phyloP scores from a whole-genome alignment of 1,140 invertebrate genomes.

The Drusus annulatus region DNA sequence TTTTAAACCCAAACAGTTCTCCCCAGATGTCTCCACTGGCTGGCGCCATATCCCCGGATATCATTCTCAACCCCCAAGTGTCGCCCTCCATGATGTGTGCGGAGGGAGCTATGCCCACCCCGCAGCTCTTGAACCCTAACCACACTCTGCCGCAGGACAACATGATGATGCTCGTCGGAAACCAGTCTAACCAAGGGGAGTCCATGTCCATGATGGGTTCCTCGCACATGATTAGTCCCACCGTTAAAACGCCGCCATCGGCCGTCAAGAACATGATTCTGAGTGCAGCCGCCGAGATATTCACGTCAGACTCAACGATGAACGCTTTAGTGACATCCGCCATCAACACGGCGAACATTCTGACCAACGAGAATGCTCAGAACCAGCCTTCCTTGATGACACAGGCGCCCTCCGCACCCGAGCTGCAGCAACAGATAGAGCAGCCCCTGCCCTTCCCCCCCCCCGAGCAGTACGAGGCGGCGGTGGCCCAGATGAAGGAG shows the following conservation, averaged over 20 bases:
- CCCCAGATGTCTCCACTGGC: slow-evolving; percentile 46
- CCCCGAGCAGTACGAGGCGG: slow-evolving; percentile 59
- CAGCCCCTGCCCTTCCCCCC: slow-evolving; percentile 62
- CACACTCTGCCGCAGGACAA: slow-evolving; percentile 61
- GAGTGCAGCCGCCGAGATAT: slow-evolving; percentile 76
- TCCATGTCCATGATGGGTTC: slow-evolving; percentile 67
- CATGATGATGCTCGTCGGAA: slow-evolving; percentile 64
- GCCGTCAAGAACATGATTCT: slow-evolving; percentile 78
- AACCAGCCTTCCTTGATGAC: slow-evolving; percentile 47
- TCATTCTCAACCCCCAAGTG: slow-evolving; percentile 76
- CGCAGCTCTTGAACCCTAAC: slow-evolving; percentile 61
- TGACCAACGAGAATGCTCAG: slow-evolving; percentile 64
- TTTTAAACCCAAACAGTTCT: slow-evolving; percentile 62
- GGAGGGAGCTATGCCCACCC: slow-evolving; percentile 62
- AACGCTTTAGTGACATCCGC: slow-evolving; percentile 69
- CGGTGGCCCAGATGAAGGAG: slow-evolving; percentile 53
- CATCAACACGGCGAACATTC: slow-evolving; percentile 69
- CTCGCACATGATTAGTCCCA: slow-evolving; percentile 62
- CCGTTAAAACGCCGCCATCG: slow-evolving; percentile 75
- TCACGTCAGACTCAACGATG: slow-evolving; percentile 72
- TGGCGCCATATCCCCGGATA: slow-evolving; percentile 72
- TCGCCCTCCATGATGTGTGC: slow-evolving; percentile 73
- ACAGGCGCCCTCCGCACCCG: slow-evolving; percentile 63
- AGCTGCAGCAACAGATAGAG: slow-evolving; percentile 67
- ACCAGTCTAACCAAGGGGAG: slow-evolving; percentile 53